These are phyloP conservation scores for Helicoverpa assulta DNA, from an alignment of 2,888 invertebrate genomes.

Conservation along the genomic window DNA sequence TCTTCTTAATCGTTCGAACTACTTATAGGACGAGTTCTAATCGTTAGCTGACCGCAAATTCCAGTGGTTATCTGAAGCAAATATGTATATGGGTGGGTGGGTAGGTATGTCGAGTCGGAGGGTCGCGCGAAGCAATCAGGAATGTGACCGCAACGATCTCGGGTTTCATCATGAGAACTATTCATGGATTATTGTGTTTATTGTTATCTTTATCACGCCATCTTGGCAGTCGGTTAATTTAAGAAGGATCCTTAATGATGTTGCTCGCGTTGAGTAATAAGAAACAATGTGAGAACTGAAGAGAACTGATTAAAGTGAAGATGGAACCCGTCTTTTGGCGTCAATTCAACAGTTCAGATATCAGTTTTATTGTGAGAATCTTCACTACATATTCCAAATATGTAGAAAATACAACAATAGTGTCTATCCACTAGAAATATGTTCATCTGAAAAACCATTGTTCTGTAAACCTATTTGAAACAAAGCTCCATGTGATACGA, in stretches of 20 bases:
- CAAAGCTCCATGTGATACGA: constrained; percentile 14
- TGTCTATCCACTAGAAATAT: not conserved
- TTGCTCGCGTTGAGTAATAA: not conserved
- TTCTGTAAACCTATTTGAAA: not conserved
- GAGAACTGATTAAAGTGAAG: not conserved
- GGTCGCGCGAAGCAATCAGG: constrained; percentile 54
- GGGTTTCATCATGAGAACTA: constrained; percentile 62
- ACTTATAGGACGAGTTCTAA: constrained; percentile 42
- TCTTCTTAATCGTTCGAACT: constrained; percentile 13
- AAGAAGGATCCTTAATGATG: not conserved
- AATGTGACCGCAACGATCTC: constrained; percentile 68
- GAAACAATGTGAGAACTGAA: not conserved
- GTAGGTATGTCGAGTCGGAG: constrained; percentile 12
- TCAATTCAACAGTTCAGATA: not conserved
- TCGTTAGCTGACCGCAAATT: constrained; percentile 53
- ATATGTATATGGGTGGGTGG: constrained; percentile 2
- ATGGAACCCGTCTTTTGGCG: not conserved
- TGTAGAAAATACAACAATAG: too few species aligned
- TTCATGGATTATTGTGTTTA: constrained; percentile 50
- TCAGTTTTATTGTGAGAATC: not conserved
- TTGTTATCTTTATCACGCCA: constrained; percentile 50
- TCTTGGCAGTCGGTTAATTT: constrained; percentile 16
- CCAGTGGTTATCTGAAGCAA: constrained; percentile 41
- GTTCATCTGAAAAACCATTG: not conserved
- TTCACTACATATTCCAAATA: not conserved